Conservation (phyloP, 1,140 invertebrate species). For the Drosophila orena region DNA sequence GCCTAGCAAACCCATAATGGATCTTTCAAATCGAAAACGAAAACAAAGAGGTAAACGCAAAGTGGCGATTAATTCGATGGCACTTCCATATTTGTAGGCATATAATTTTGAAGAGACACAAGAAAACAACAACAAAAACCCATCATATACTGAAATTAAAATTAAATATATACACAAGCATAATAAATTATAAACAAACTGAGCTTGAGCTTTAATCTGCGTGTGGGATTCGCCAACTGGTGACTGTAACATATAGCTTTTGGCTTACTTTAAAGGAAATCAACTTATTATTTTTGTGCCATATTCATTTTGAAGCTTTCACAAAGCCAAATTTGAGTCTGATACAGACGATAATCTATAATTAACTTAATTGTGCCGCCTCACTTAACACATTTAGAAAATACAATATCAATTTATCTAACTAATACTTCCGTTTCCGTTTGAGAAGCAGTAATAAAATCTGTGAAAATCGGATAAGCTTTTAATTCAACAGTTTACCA, state of each 20-base stretch:
- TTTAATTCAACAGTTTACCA: background rate
- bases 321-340: conserved; percentile 1
- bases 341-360: background rate
- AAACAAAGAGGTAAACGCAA: conserved; percentile 56
- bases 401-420: background rate
- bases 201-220: conserved; percentile 38
- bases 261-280: conserved; percentile 27
- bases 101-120: conserved; percentile 65
- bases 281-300: conserved; percentile 10
- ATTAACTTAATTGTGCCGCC: conserved; percentile 17
- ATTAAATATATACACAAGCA: conserved; percentile 41
- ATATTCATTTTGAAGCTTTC: background rate
- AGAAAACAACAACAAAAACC: conserved; percentile 3
- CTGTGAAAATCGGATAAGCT: background rate
- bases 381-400: conserved; percentile 19
- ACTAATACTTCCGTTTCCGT: conserved; percentile 4
- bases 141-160: conserved; percentile 44
- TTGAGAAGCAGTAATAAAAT: background rate
- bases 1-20: conserved; percentile 62
- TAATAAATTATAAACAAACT: conserved; percentile 70
- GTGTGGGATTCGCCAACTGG: conserved; percentile 18
- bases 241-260: conserved; percentile 26
- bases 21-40: conserved; percentile 52
- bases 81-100: conserved; percentile 79
- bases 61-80: conserved; percentile 80